Evolutionary conservation across 2,888 invertebrate genomes (phyloP).

Genomic region (Latrodectus hesperus): DNA sequence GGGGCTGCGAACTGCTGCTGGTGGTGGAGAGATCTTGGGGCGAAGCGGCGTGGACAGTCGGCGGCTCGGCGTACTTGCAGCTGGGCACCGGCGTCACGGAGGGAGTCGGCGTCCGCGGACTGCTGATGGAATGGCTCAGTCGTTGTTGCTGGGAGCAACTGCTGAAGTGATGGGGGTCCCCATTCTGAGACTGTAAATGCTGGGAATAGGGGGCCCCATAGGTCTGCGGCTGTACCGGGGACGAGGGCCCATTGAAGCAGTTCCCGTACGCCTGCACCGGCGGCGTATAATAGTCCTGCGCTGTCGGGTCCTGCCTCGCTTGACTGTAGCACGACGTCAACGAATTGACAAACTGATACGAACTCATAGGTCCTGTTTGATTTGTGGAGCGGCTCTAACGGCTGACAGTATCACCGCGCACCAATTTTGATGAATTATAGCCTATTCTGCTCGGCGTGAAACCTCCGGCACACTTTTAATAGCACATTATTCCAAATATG

Average conservation of each 20-base stretch:
- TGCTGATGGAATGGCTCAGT: constrained; percentile 43
- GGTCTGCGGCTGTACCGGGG: constrained; percentile 65
- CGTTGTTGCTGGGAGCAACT: constrained; percentile 69
- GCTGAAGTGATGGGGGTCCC: constrained; percentile 67
- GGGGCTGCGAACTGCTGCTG: constrained; percentile 66
- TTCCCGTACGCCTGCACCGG: constrained; percentile 71
- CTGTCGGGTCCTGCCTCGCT: constrained; percentile 73
- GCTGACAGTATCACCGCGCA: constrained; percentile 73
- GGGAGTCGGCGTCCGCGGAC: constrained; percentile 68
- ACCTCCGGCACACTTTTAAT: constrained; percentile 75
- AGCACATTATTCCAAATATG: constrained; percentile 73
- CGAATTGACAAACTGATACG: constrained; percentile 97
- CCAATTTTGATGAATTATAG: constrained; percentile 75
- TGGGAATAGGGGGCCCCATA: constrained; percentile 77
- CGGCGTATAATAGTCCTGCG: constrained; percentile 72
- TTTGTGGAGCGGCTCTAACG: constrained; percentile 72
- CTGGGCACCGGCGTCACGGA: constrained; percentile 70
- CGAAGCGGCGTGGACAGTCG: constrained; percentile 69
- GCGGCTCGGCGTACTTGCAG: constrained; percentile 77
- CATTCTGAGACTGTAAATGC: constrained; percentile 71
- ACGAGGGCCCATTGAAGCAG: constrained; percentile 70
- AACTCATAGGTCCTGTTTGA: constrained; percentile 83
- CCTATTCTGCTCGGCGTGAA: constrained; percentile 73
- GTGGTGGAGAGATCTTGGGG: constrained; percentile 71
- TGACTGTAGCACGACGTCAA: constrained; percentile 89